phyloP scores from a whole-genome alignment of 2,888 invertebrate genomes.

The Pachliopta kotzebuea region DNA sequence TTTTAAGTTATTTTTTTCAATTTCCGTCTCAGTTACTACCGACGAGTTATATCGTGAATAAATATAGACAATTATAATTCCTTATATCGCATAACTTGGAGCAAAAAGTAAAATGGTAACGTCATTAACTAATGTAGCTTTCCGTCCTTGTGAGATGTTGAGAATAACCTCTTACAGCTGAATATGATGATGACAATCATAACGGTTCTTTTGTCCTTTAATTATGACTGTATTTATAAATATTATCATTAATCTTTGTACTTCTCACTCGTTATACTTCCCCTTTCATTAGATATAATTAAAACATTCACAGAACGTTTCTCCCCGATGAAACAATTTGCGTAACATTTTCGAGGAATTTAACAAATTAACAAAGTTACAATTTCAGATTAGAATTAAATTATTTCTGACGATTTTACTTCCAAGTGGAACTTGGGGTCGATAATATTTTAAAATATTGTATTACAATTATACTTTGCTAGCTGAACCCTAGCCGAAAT shows the following conservation, averaged over 20 bases:
- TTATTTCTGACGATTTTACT: not conserved
- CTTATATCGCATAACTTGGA: too few relatives aligned
- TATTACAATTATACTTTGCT: not conserved
- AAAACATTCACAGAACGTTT: conserved; percentile 2
- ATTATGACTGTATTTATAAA: not conserved
- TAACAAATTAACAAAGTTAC: conserved; percentile 2
- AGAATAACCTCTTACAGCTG: too few relatives aligned
- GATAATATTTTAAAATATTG: too few relatives aligned
- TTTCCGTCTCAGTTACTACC: too few relatives aligned
- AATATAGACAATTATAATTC: too few relatives aligned
- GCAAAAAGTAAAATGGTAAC: too few relatives aligned
- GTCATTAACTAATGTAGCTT: too few relatives aligned
- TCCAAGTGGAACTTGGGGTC: not conserved
- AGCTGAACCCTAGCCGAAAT: too few relatives aligned
- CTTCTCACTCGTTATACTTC: not conserved
- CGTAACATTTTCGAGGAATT: not conserved
- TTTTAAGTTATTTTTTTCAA: too few relatives aligned
- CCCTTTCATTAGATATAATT: not conserved
- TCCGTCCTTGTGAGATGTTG: too few relatives aligned
- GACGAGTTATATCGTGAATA: too few relatives aligned
- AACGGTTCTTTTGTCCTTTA: not conserved
- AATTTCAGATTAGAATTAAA: not conserved
- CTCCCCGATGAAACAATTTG: not conserved
- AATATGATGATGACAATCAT: too few relatives aligned
- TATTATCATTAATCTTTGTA: not conserved